Base-by-base conservation (phyloP, 2,888 invertebrate species). In the Odontocerum albicorne region DNA sequence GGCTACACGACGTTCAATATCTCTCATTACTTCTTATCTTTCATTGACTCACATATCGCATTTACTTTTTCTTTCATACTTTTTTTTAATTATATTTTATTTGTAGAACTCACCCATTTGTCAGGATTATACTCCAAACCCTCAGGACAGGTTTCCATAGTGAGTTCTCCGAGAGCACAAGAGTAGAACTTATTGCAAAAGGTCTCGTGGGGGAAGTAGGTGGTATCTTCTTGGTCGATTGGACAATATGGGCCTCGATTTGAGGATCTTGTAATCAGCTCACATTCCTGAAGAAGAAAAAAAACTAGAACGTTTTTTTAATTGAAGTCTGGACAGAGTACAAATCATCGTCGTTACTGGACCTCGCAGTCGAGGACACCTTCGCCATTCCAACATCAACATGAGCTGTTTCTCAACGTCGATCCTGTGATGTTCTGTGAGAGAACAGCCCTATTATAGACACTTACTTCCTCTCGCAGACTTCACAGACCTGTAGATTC, bases 111-210 rank as follows among this genome's bases (percentile, higher is more conserved):
- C 16, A 38, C 38, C 13, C 10, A 3, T 38, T 4, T 38, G 4
- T 38, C 17, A 38, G 38, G 13, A 38, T 38, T 15, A 15, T 15
- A 38, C 16, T 38, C 38, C 3, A 17, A 15, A 3, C 38, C 38
- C 15, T 38, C 38, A 15, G 38, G 38, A 15, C 38, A 38, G 2
- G 38, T 38, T 4, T 4, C 8, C 4, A 15, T 15, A 3, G 38
- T 38, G 38, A 38, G 38, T 38, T 4, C 16, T 15, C 38, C 38
- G 3, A 38, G 15, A 15, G 13, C 13, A 38, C 38, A 38, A 4
- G 4, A 15, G 38, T 38, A 38, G 16, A 38, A 38, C 10, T 38
- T 13, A 16, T 38, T 38, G 16, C 38, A 38, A 15, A 15, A 38
- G 3, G 38, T 13, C 10, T 38, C 38, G 10, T 38, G 38, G n/a